These are phyloP conservation scores for Gopherus flavomarginatus DNA, from an alignment of 2,113 vertebrate species.

Conservation along the genomic window DNA sequence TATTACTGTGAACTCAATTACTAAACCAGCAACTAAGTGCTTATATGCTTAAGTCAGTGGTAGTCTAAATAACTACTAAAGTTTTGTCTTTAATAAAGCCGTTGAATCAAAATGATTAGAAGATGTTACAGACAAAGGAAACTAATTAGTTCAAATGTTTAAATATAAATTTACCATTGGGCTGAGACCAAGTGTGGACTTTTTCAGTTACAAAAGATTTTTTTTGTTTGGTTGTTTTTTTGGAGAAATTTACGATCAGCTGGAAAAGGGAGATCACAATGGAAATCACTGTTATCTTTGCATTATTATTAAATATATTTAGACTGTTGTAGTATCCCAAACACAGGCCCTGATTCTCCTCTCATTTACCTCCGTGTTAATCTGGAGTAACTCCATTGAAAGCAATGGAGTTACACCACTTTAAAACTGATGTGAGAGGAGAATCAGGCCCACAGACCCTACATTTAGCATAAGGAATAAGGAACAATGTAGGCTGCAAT, in stretches of 20 bases:
- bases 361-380: neutral
- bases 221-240: neutral
- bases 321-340: neutral
- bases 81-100: neutral
- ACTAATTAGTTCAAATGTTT: neutral
- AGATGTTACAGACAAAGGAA: neutral
- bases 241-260: neutral
- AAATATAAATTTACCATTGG: neutral
- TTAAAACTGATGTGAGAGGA: neutral
- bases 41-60: neutral
- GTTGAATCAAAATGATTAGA: neutral
- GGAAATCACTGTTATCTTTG: neutral
- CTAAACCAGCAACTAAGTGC: neutral
- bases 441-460: neutral
- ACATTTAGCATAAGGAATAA: slow-evolving; percentile 35
- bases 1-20: neutral
- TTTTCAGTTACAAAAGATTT: neutral
- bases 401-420: neutral
- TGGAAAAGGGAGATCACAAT: neutral
- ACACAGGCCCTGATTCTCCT: neutral
- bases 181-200: neutral
- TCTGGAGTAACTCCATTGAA: neutral
- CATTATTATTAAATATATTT: neutral
- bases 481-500: neutral
- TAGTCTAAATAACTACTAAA: neutral